Base-by-base conservation (phyloP, 2,888 invertebrate genomes). In the Platycheirus albimanus region DNA sequence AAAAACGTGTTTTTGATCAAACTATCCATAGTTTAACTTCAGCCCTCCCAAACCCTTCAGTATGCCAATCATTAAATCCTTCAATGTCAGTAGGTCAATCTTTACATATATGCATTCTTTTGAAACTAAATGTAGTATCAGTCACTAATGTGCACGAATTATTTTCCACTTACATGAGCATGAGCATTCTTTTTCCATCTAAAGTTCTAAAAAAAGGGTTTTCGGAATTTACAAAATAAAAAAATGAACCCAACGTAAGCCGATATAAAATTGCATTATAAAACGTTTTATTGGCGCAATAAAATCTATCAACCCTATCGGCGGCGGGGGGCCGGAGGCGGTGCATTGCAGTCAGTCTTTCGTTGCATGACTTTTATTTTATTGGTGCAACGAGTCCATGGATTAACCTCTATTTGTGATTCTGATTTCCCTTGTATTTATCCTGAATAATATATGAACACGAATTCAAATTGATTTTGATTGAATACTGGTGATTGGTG, bases 81-180 rank as follows among this genome's bases (percentile, higher is more conserved):
- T 69, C 78, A 78, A 78, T 71, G 66, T 78, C 78, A 66, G 64
- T 30, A 28, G 58, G 58, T 28, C 51, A 71, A 77, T 58, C 47
- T 41, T 56, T 33, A n/a, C n/a, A n/a, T n/a, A n/a, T n/a, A n/a
- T n/a, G n/a, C n/a, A 56, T 54, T 36, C n/a, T n/a, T 49, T 51
- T 19, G 41, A 36, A 70, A 41, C 28, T 20, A 58, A 71, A 76
- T 77, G 71, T 67, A 63, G 81, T 81, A 71, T 63, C 81, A 81
- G 81, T 77, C 81, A 72, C 81, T 76, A 81, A 76, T 77, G 67
- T 66, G 81, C 63, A 81, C 81, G 81, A 81, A 77, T 76, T 72
- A 67, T 71, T 71, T 67, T 54, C 24, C 70, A 66, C 61, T 74
- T 69, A 79, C 74, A 79, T 74, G 74, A 79, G 74, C 74, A 79